These are phyloP conservation scores for Coecobrya sp. DNA, from an alignment of 2,888 invertebrate genomes.

Conservation along the genomic window DNA sequence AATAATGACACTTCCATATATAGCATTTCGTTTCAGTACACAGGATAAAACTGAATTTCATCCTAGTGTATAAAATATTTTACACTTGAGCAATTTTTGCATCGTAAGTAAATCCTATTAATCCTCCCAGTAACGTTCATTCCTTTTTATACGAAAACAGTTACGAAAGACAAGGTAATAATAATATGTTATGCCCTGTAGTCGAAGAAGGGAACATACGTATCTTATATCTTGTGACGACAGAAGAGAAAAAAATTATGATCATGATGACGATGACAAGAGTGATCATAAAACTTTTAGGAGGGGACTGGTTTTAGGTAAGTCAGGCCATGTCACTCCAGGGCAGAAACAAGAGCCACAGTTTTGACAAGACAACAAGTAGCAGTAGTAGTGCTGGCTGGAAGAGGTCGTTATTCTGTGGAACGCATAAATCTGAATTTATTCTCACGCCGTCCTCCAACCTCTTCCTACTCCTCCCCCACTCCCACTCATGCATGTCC, in stretches of 20 bases:
- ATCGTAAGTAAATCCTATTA: background rate
- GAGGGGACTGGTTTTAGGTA: background rate
- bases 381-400: background rate
- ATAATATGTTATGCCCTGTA: background rate
- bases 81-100: background rate
- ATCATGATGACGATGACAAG: background rate
- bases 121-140: background rate
- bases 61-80: background rate
- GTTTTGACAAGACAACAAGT: conserved; percentile 25
- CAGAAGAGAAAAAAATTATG: background rate
- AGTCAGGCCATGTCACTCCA: background rate
- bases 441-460: conserved; percentile 64
- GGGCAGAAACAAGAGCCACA: background rate
- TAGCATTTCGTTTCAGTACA: background rate
- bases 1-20: no score
- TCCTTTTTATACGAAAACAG: no score
- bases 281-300: conserved; percentile 37
- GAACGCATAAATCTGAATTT: conserved; percentile 77
- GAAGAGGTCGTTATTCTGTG: background rate
- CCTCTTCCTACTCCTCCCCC: background rate
- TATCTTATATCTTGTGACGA: background rate
- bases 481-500: background rate
- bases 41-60: background rate
- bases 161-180: background rate
- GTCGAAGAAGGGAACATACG: background rate